Percentiles rank a stretch among this genome's conserved stretches.
Conservation (phyloP, 1,140 invertebrate species). For the Papilio polyxenes region DNA sequence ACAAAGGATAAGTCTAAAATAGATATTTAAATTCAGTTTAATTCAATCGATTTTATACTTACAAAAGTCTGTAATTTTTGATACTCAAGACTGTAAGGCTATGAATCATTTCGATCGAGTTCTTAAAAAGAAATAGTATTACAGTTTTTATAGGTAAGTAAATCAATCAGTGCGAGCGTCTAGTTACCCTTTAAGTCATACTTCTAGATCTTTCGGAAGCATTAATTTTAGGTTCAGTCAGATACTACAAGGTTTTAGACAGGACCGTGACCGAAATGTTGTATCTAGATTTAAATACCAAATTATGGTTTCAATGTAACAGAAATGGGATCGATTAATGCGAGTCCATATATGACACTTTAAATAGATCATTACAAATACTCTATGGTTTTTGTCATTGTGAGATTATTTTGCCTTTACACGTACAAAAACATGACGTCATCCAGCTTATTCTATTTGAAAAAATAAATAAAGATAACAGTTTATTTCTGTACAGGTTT, state of each 20-base stretch:
- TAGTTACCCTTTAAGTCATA: background rate
- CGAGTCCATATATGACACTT: no score
- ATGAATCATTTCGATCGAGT: background rate
- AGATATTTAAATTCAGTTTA: background rate
- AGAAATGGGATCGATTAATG: background rate
- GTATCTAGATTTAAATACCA: background rate
- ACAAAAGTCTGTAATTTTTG: background rate
- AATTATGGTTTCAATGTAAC: background rate
- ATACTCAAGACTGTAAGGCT: background rate
- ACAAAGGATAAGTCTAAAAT: background rate
- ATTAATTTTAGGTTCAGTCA: background rate
- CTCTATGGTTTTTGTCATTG: no score
- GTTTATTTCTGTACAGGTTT: no score
- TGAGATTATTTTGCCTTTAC: no score
- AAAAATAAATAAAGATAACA: no score
- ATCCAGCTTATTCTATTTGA: no score
- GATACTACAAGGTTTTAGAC: background rate
- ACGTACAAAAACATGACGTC: no score
- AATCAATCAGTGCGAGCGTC: background rate
- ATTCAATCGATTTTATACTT: background rate
- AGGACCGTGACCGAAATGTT: background rate
- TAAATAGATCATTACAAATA: no score
- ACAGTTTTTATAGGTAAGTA: background rate
- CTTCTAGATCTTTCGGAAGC: slow-evolving; percentile 4
- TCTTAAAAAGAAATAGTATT: background rate